Conservation (phyloP, 2,113 vertebrate species). For the Xiphias gladius region DNA sequence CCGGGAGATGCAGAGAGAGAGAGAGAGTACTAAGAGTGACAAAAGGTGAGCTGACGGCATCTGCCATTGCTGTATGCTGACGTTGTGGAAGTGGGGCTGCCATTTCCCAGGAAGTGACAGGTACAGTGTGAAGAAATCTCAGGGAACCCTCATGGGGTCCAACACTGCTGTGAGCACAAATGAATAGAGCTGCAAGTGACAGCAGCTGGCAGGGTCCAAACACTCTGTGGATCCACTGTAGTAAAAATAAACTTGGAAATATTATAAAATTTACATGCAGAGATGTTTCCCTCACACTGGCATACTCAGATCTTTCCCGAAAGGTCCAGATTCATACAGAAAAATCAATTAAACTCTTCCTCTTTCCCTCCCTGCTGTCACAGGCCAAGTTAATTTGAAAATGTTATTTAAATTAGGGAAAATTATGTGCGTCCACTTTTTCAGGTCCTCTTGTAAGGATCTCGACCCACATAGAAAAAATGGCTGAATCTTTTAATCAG, state of each 20-base stretch:
- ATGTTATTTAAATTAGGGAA: not conserved
- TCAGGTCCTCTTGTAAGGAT: too few species aligned
- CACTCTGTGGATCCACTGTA: slow-evolving; percentile 12
- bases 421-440: too few species aligned
- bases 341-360: not conserved
- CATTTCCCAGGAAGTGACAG: slow-evolving; percentile 62
- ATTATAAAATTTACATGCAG: not conserved
- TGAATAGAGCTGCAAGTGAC: slow-evolving; percentile 53
- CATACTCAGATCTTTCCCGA: not conserved
- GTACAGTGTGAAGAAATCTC: slow-evolving; percentile 64
- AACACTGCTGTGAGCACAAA: slow-evolving; percentile 48
- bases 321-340: not conserved
- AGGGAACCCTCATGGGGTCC: slow-evolving; percentile 55
- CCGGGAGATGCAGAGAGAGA: not conserved
- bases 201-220: slow-evolving; percentile 21
- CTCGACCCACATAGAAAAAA: too few species aligned
- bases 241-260: slow-evolving; percentile 19
- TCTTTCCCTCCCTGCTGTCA: not conserved
- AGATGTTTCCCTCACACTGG: not conserved
- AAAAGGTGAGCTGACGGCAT: slow-evolving; percentile 56
- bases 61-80: slow-evolving; percentile 10
- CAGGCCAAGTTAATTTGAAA: not conserved
- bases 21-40: slow-evolving; percentile 33
- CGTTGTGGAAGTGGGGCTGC: slow-evolving; percentile 33
- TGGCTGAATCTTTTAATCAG: too few species aligned